phyloP scores from a whole-genome alignment of 2,888 invertebrate species.

The Caenorhabditis becei region DNA sequence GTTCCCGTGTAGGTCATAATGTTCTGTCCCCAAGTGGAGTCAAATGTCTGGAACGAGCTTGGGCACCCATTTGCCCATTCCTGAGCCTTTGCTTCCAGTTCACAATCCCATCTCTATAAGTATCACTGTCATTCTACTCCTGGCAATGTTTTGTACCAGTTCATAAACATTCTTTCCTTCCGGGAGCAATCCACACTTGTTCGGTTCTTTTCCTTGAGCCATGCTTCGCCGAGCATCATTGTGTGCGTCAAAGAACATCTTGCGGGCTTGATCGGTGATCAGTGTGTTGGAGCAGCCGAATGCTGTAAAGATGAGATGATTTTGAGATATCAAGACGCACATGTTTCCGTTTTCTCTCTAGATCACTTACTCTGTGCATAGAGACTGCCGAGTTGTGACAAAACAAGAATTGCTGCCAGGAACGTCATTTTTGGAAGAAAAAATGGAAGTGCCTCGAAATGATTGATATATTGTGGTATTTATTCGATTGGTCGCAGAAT shows the following conservation, averaged over 20 bases:
- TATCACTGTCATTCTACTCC: not conserved
- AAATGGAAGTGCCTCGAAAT: slow-evolving; percentile 6
- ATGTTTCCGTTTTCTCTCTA: not conserved
- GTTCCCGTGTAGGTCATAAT: slow-evolving; percentile 24
- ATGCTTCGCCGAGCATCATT: slow-evolving; percentile 53
- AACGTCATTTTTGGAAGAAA: slow-evolving; percentile 25
- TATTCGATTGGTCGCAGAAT: slow-evolving; percentile 20
- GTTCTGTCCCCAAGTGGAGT: slow-evolving; percentile 56
- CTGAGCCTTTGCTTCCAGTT: slow-evolving; percentile 51
- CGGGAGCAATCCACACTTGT: slow-evolving; percentile 54
- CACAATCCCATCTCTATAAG: slow-evolving; percentile 58
- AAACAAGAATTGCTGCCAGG: slow-evolving; percentile 26
- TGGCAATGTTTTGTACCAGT: slow-evolving; percentile 23
- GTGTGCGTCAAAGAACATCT: slow-evolving; percentile 52
- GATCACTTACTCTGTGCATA: slow-evolving; percentile 44
- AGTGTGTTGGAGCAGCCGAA: slow-evolving; percentile 57
- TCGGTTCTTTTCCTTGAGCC: slow-evolving; percentile 59
- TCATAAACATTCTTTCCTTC: slow-evolving; percentile 61
- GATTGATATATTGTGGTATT: slow-evolving; percentile 30
- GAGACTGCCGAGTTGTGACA: slow-evolving; percentile 25
- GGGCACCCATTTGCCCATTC: slow-evolving; percentile 45
- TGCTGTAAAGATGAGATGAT: slow-evolving; percentile 45
- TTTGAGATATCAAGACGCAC: too few species aligned
- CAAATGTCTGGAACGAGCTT: slow-evolving; percentile 38
- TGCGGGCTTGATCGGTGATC: slow-evolving; percentile 47